These are phyloP conservation scores for Peribatodes rhomboidaria DNA, from an alignment of 2,888 invertebrate species.

Conservation along the genomic window DNA sequence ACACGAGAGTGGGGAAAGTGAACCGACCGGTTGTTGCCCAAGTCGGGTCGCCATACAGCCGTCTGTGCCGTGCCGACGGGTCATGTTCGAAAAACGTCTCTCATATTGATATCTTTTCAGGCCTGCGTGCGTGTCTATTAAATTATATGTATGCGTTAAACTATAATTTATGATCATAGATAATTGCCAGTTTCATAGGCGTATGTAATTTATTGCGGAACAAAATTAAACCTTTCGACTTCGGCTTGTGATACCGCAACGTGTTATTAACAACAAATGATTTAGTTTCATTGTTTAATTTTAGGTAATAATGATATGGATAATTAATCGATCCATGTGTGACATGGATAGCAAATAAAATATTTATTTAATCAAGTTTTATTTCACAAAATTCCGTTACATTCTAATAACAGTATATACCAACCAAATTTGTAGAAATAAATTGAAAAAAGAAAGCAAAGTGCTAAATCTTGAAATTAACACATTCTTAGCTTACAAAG, in stretches of 20 bases:
- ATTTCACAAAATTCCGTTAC: background rate
- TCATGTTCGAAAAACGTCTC: slow-evolving; percentile 31
- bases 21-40: slow-evolving; percentile 78
- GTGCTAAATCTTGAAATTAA: slow-evolving; percentile 27
- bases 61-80: slow-evolving; percentile 23
- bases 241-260: slow-evolving; percentile 25
- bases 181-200: slow-evolving; percentile 25
- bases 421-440: slow-evolving; percentile 5
- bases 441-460: slow-evolving; percentile 26
- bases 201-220: slow-evolving; percentile 21
- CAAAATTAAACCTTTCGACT: slow-evolving; percentile 18
- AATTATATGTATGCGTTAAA: slow-evolving; percentile 30
- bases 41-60: slow-evolving; percentile 59
- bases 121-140: slow-evolving; percentile 39
- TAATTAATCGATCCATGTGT: background rate
- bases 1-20: slow-evolving; percentile 81
- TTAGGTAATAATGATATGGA: background rate
- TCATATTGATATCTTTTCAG: slow-evolving; percentile 34
- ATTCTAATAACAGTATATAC: background rate
- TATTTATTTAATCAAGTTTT: background rate
- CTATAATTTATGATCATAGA: slow-evolving; percentile 30
- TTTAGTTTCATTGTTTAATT: slow-evolving; percentile 5
- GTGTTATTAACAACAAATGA: slow-evolving; percentile 7
- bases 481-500: slow-evolving; percentile 15
- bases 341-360: background rate